These are phyloP conservation scores for Hydra vulgaris DNA, from an alignment of 30 jellyfish, hydroid and myxozoan genomes.

Conservation along the genomic window DNA sequence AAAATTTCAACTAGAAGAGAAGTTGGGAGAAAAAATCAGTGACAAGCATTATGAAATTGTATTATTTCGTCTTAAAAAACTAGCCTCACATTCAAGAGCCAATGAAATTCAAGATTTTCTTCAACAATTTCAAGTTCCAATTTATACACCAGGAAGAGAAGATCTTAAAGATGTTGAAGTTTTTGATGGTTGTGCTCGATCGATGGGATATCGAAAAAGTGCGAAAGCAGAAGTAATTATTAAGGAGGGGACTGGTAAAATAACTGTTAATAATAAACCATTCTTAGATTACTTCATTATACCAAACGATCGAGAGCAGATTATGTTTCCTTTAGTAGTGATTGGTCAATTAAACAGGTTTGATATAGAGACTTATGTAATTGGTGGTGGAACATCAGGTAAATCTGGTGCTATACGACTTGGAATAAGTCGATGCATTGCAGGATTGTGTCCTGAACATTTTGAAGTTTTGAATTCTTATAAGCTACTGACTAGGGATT, in stretches of 20 bases:
- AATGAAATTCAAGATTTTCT: conserved; percentile 50
- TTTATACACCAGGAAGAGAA: conserved; percentile 48
- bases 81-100: conserved; percentile 57
- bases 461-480: conserved; percentile 28
- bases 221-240: conserved; percentile 89
- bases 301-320: conserved; percentile 69
- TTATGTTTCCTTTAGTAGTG: conserved; percentile 61
- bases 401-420: conserved; percentile 95
- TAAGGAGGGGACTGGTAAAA: conserved; percentile 73
- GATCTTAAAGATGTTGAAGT: conserved; percentile 59
- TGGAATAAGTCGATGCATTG: conserved; percentile 76
- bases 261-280: conserved; percentile 61
- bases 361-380: conserved; percentile 76
- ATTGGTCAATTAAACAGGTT: conserved; percentile 51
- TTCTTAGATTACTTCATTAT: conserved; percentile 48
- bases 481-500: conserved; percentile 60
- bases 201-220: conserved; percentile 84
- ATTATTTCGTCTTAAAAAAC: conserved; percentile 48
- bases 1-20: conserved; percentile 64
- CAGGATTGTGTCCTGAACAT: conserved; percentile 37
- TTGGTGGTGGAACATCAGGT: conserved; percentile 94
- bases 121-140: conserved; percentile 47
- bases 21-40: conserved; percentile 40
- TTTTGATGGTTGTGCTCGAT: conserved; percentile 54
- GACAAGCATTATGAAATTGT: conserved; percentile 36